Evolutionary conservation across 2,888 invertebrate genomes (phyloP), one percentile per base, ranked within the genome.

Genomic region (Hypomecis atomaria): DNA sequence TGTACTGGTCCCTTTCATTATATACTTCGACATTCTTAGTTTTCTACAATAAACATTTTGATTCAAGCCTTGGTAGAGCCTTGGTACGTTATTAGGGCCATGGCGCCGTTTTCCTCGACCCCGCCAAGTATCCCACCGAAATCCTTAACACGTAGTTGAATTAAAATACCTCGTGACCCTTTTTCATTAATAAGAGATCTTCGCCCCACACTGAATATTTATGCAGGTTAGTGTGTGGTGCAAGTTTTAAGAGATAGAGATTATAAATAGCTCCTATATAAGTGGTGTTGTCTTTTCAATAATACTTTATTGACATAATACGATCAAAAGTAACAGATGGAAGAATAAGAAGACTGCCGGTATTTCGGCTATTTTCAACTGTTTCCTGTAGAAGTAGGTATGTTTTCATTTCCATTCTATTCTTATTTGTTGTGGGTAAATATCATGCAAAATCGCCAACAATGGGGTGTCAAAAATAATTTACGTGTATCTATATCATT

Each of bases 121-220:
- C 61, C 23, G 54, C 54, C 57, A 67, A 70, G 65, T 61, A 65
- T 61, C 67, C 69, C 83, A 65, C 74, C 78, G 80, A 86, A 88
- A 89, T 85, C 90, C 91, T 90, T 87, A 88, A 89, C 92, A 92
- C 92, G 90, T 91, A 91, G 89, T 92, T 92, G 92, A 92, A 92
- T 92, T 92, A 92, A 92, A 92, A 92, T 92, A 88, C 89, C 92
- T 87, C 82, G 87, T 89, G 92, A 92, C 92, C 92, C 92, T 91
- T 92, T 92, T 92, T 92, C 92, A 92, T 92, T 92, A 92, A 90
- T 90, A 92, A 88, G 91, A 91, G 87, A 91, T 92, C 91, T 91
- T 89, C 82, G 85, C 84, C 87, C 86, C 85, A 84, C 85, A 82
- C 86, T 91, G 92, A 92, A 92, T 92, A 92, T 92, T 92, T 92